Evolutionary conservation across 2,888 invertebrate species (phyloP).

Genomic region (Leucania comma): DNA sequence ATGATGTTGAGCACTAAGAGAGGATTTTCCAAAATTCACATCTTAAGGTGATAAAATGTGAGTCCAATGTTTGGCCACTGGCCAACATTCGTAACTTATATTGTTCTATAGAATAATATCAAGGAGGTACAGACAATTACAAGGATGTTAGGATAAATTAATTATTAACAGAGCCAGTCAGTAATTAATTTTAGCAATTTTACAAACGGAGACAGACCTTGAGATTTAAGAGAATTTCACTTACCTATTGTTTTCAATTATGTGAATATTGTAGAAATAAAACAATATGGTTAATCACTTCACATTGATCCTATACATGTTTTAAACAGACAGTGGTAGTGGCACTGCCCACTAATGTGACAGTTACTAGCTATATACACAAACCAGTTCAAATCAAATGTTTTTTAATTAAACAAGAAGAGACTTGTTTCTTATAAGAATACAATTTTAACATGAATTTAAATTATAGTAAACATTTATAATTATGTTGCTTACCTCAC

Average conservation of each 20-base stretch:
- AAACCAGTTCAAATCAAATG: constrained; percentile 9
- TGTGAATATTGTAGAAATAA: not conserved
- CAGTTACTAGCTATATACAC: not conserved
- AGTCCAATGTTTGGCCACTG: too few species aligned
- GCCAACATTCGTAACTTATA: too few species aligned
- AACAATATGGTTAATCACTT: not conserved
- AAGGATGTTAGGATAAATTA: not conserved
- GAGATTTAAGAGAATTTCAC: not conserved
- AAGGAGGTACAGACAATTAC: not conserved
- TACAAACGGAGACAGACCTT: not conserved
- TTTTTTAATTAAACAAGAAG: not conserved
- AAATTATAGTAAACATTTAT: not conserved
- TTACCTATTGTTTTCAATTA: not conserved
- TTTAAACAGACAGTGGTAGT: not conserved
- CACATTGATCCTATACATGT: not conserved
- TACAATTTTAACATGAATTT: not conserved
- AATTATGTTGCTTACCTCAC: constrained; percentile 90
- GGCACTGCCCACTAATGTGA: constrained; percentile 1
- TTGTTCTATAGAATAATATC: not conserved
- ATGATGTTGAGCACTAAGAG: too few species aligned
- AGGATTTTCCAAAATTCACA: too few species aligned
- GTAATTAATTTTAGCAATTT: not conserved
- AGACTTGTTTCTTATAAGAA: constrained; percentile 15
- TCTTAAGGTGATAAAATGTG: too few species aligned
- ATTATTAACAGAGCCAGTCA: not conserved